A percentile compares a stretch with the other conserved stretches of the same genome.
These are phyloP conservation scores for Karalla daura DNA, from an alignment of 2,797 vertebrate genomes.

Conservation along the genomic window DNA sequence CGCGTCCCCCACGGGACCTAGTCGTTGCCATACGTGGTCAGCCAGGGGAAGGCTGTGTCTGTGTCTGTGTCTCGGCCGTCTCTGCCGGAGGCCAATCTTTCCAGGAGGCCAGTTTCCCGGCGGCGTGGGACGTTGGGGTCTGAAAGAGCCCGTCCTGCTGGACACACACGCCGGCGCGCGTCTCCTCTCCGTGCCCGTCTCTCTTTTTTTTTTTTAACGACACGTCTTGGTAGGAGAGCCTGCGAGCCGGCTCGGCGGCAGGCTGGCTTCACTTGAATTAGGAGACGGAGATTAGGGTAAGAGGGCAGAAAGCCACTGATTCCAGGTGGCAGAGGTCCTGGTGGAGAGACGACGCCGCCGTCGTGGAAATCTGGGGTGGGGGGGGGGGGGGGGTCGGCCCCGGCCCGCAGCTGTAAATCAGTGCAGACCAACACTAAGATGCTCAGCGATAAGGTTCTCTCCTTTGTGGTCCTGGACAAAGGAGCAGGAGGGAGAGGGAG, in stretches of 20 bases:
- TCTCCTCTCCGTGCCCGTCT: slow-evolving; percentile 23
- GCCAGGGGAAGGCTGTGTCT: slow-evolving; percentile 42
- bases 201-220: slow-evolving; percentile 35
- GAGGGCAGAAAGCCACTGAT: slow-evolving; percentile 52
- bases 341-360: neutral
- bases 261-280: slow-evolving; percentile 60
- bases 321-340: slow-evolving; percentile 36
- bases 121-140: slow-evolving; percentile 25
- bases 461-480: slow-evolving; percentile 40
- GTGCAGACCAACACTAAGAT: slow-evolving; percentile 74
- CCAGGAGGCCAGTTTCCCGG: slow-evolving; percentile 11
- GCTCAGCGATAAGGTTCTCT: slow-evolving; percentile 65
- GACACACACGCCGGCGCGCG: slow-evolving; percentile 34
- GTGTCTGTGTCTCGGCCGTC: slow-evolving; percentile 25
- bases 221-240: slow-evolving; percentile 38
- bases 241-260: slow-evolving; percentile 30
- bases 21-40: slow-evolving; percentile 53
- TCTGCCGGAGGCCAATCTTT: slow-evolving; percentile 24
- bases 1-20: slow-evolving; percentile 30
- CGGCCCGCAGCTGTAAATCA: slow-evolving; percentile 53
- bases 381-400: slow-evolving; percentile 23
- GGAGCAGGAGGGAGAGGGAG: slow-evolving; percentile 3
- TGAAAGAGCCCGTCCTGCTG: slow-evolving; percentile 28
- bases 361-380: slow-evolving; percentile 26
- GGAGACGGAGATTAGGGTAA: slow-evolving; percentile 41